phyloP scores from a whole-genome alignment of 2,113 vertebrate genomes.

The Phalacrocorax carbo region DNA sequence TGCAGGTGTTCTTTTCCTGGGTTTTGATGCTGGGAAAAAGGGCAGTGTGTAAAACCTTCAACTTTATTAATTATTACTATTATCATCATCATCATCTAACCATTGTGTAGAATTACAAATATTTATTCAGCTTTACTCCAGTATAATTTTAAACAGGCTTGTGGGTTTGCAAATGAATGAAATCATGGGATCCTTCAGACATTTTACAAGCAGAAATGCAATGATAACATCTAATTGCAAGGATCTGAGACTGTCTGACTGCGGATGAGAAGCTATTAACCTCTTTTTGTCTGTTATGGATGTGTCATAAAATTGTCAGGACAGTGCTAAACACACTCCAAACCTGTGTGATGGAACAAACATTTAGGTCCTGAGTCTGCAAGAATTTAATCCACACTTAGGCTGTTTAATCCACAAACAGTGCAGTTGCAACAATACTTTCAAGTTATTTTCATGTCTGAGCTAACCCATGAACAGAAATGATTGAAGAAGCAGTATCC shows the following conservation, averaged over 20 bases:
- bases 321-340: neutral
- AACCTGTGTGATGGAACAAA: neutral
- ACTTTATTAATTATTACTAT: neutral
- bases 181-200: constrained; percentile 38
- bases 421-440: neutral
- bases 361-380: neutral
- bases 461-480: neutral
- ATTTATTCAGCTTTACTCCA: constrained; percentile 6
- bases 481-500: neutral
- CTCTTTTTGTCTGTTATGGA: neutral
- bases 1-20: neutral
- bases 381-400: neutral
- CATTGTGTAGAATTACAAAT: constrained; percentile 4
- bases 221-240: constrained; percentile 59
- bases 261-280: constrained; percentile 22
- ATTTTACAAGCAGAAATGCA: constrained; percentile 34
- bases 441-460: neutral
- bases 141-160: constrained; percentile 29
- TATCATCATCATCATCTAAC: neutral
- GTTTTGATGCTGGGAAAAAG: neutral
- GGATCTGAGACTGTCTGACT: constrained; percentile 52
- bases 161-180: constrained; percentile 44
- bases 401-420: neutral
- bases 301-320: constrained; percentile 5
- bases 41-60: neutral